A percentile compares a stretch with the other conserved stretches of the same genome.
phyloP scores from a whole-genome alignment of 2,113 vertebrate genomes.

The Perca fluviatilis region DNA sequence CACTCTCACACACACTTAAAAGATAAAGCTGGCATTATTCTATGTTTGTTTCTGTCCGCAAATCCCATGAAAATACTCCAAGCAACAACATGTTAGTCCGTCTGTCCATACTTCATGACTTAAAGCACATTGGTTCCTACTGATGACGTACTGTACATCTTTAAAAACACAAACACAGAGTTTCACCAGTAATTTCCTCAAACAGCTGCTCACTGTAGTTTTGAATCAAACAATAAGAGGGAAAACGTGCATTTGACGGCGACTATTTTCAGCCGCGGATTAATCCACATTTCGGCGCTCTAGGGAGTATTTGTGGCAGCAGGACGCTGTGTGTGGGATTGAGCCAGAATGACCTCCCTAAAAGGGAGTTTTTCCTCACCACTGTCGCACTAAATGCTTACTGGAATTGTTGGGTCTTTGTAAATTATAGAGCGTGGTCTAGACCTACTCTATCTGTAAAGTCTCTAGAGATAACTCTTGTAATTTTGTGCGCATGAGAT shows the following conservation, averaged over 20 bases:
- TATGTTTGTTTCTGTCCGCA: not conserved
- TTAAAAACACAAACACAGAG: not conserved
- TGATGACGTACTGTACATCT: not conserved
- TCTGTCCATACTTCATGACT: not conserved
- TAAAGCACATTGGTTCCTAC: not conserved
- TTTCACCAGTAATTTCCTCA: not conserved
- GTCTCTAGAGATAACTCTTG: too few species aligned
- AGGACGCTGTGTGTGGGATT: not conserved
- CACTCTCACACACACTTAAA: not conserved
- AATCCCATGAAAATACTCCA: not conserved
- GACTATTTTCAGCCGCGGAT: slow-evolving; percentile 11
- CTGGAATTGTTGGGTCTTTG: too few species aligned
- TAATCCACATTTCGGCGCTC: slow-evolving; percentile 1
- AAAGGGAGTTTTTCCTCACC: too few species aligned
- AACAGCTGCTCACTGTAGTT: not conserved
- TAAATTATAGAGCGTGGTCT: too few species aligned
- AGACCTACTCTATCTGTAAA: too few species aligned
- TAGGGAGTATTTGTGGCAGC: slow-evolving; percentile 3
- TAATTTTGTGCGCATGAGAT: not conserved
- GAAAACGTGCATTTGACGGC: not conserved
- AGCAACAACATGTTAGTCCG: not conserved
- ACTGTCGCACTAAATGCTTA: too few species aligned
- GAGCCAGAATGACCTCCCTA: not conserved
- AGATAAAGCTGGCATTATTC: not conserved
- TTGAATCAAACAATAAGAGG: not conserved